A percentile compares a stretch with the other conserved stretches of the same genome.
Conservation (phyloP, 2,888 invertebrate species). For the Dasypogon diadema region DNA sequence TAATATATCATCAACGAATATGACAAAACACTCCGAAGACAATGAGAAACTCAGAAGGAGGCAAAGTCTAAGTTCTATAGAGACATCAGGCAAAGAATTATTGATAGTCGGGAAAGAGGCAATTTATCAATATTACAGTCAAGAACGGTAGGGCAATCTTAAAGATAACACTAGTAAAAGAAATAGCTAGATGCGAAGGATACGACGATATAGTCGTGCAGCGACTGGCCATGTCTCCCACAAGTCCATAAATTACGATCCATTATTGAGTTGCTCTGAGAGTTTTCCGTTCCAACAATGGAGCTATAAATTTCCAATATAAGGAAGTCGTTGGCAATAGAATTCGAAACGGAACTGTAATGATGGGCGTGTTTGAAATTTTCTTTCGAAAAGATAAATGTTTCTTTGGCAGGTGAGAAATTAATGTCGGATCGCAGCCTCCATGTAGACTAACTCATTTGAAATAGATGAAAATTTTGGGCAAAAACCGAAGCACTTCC, state of each 20-base stretch:
- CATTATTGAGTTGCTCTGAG: constrained; percentile 56
- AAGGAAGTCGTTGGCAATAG: constrained; percentile 42
- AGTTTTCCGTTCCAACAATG: constrained; percentile 54
- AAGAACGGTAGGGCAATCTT: constrained; percentile 51
- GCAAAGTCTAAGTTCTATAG: constrained; percentile 13
- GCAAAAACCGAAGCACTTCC: too few species aligned
- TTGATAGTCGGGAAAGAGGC: constrained; percentile 55
- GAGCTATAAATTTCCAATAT: constrained; percentile 55
- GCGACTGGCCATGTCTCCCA: constrained; percentile 47
- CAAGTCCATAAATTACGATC: constrained; percentile 56
- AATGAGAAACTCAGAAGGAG: constrained; percentile 34
- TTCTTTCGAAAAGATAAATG: not conserved
- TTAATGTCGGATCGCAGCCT: too few species aligned
- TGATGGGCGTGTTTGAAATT: constrained; percentile 36
- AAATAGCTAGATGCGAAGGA: constrained; percentile 14
- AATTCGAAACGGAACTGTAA: constrained; percentile 45
- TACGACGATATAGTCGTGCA: constrained; percentile 21
- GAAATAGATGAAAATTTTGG: too few species aligned
- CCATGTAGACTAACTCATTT: too few species aligned
- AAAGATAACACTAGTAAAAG: constrained; percentile 26
- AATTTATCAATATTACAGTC: constrained; percentile 56
- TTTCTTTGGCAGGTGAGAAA: not conserved
- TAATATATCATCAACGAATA: constrained; percentile 56
- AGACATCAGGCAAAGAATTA: constrained; percentile 54
- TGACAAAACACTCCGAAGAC: constrained; percentile 55